phyloP scores from a whole-genome alignment of 2,888 invertebrate genomes.

The Cephus rjabovi region DNA sequence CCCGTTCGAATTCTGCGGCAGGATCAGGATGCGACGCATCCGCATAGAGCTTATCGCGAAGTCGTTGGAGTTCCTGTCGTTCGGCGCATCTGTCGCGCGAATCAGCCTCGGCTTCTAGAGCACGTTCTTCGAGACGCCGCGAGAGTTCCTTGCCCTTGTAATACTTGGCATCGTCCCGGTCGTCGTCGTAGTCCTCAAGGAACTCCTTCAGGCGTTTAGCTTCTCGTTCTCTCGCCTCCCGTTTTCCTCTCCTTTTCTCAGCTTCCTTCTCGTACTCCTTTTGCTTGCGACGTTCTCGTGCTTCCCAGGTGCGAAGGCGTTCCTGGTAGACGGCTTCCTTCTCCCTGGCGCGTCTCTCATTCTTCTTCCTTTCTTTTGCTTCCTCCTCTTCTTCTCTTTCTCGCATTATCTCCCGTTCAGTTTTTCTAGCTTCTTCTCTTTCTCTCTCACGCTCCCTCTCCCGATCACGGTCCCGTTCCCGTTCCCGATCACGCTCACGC shows the following conservation, averaged over 20 bases:
- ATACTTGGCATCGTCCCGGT: slow-evolving; percentile 96
- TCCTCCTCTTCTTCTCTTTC: slow-evolving; percentile 94
- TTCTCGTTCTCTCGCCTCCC: slow-evolving; percentile 90
- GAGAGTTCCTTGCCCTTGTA: slow-evolving; percentile 94
- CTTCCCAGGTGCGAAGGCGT: slow-evolving; percentile 85
- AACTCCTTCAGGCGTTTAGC: slow-evolving; percentile 96
- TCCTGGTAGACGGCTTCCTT: slow-evolving; percentile 98
- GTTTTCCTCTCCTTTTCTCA: slow-evolving; percentile 85
- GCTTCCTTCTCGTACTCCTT: slow-evolving; percentile 92
- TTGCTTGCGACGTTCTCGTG: slow-evolving; percentile 87
- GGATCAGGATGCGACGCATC: slow-evolving; percentile 75
- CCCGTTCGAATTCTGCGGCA: slow-evolving; percentile 76
- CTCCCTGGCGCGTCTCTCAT: slow-evolving; percentile 91
- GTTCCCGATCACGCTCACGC: slow-evolving; percentile 72
- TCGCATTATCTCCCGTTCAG: slow-evolving; percentile 74
- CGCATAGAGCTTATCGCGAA: slow-evolving; percentile 81
- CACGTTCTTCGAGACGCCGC: slow-evolving; percentile 89
- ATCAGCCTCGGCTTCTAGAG: slow-evolving; percentile 93
- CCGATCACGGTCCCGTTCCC: slow-evolving; percentile 69
- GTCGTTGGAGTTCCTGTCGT: slow-evolving; percentile 68
- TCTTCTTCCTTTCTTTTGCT: slow-evolving; percentile 87
- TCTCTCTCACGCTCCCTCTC: slow-evolving; percentile 69
- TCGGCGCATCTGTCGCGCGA: slow-evolving; percentile 91
- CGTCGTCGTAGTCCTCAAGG: slow-evolving; percentile 99
- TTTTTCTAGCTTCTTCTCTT: slow-evolving; percentile 70